Evolutionary conservation across 30 jellyfish, hydroid and myxozoan genomes (phyloP), one percentile per base, ranked within the genome.

Genomic region (Turritopsis dohrnii): DNA sequence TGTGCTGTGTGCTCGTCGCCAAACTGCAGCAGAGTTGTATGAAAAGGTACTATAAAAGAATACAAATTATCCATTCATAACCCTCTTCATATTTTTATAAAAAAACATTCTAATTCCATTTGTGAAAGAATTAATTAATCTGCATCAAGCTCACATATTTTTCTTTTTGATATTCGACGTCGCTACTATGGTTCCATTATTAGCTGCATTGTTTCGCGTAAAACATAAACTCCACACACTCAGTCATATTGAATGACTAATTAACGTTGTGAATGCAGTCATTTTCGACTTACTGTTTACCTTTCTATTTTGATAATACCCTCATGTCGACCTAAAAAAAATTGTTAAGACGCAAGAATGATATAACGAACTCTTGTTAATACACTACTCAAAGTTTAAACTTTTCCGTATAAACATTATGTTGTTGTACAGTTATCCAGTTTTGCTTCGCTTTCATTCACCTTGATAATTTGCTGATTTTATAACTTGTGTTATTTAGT

Each of bases 1-100:
- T 69, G 31, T n/a, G 30, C 77, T 69, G 77, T 69, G 77, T 23
- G 30, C 30, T n/a, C 19, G 77, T 69, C 77, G 77, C 77, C 77
- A 69, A 69, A n/a, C 77, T 69, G 77, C 77, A 69, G 77, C 77
- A 69, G 77, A 27, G 77, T 13, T 41, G 60, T 41, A 13, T 41
- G 9, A 41, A 41, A 41, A 41, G 60, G 13, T 13, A 3, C 60
- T 41, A 41, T 41, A 41, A 13, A 41, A 41, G 9, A n/a, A 13
- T 41, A 41, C 60, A 41, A 41, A 3, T 5, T 41, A 5, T 5
- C 60, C 60, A 41, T 41, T 41, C 60, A 41, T 3, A 41, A 13
- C 60, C 60, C 60, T 41, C 60, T 41, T 41, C 60, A 41, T 41
- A 41, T 41, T 41, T 41, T 3, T 13, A 41, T 41, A n/a, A n/a